These are phyloP conservation scores for Nautilus pompilius DNA, from an alignment of 1,140 invertebrate species.

Conservation along the genomic window DNA sequence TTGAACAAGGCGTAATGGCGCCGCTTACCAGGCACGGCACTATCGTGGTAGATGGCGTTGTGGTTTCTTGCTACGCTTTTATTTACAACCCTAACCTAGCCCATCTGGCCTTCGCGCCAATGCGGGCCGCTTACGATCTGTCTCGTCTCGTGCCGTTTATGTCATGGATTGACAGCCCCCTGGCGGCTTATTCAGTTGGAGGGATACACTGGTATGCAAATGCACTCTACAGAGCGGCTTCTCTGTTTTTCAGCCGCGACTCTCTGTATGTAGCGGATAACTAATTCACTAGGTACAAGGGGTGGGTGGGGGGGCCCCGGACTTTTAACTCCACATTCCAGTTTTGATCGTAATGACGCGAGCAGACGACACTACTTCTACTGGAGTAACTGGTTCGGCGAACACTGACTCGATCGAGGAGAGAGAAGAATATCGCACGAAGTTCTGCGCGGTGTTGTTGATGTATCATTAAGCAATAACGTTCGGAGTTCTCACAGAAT, in stretches of 20 bases:
- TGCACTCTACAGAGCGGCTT: slow-evolving; percentile 70
- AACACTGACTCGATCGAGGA: no score
- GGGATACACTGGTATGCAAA: slow-evolving; percentile 87
- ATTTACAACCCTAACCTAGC: slow-evolving; percentile 80
- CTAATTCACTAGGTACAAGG: no score
- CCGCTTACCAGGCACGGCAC: slow-evolving; percentile 85
- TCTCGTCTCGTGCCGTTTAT: slow-evolving; percentile 18
- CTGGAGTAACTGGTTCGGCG: no score
- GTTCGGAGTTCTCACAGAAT: no score
- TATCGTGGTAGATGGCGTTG: slow-evolving; percentile 83
- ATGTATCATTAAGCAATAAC: no score
- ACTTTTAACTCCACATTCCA: no score
- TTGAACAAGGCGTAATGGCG: slow-evolving; percentile 76
- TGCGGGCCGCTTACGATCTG: slow-evolving; percentile 61
- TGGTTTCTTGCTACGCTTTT: slow-evolving; percentile 92
- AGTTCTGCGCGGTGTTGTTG: no score
- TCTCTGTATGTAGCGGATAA: no score
- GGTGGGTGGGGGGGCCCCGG: no score
- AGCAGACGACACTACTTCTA: no score
- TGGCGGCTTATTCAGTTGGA: slow-evolving; percentile 1
- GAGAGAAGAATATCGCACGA: no score
- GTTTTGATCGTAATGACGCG: no score
- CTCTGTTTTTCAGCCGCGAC: slow-evolving; percentile 18
- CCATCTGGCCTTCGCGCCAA: slow-evolving; percentile 77
- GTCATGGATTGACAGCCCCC: slow-evolving; percentile 23